A percentile compares a stretch with the other conserved stretches of the same genome.
phyloP scores from a whole-genome alignment of 2,113 vertebrate species.

The Sula dactylatra region DNA sequence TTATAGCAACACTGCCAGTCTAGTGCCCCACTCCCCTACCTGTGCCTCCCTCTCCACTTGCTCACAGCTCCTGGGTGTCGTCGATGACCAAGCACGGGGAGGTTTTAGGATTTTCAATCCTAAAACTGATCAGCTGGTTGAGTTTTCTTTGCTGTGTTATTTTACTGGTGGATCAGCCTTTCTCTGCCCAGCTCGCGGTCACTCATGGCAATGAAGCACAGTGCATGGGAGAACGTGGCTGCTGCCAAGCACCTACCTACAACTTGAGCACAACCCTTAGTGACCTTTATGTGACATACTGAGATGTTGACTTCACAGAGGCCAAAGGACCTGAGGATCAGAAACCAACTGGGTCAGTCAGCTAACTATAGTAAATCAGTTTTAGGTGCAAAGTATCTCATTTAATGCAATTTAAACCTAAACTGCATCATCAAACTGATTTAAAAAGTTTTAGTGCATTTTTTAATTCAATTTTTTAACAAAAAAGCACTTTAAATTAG shows the following conservation, averaged over 20 bases:
- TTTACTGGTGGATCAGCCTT: neutral
- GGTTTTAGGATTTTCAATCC: neutral
- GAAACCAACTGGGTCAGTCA: neutral
- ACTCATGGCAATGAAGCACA: neutral
- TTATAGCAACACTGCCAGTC: neutral
- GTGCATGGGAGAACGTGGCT: fast-evolving
- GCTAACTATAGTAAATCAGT: neutral
- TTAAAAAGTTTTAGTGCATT: neutral
- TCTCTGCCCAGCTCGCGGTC: neutral
- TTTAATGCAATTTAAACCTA: neutral
- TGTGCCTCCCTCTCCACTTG: fast-evolving
- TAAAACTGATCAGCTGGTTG: fast-evolving
- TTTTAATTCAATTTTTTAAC: neutral
- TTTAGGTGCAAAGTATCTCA: neutral
- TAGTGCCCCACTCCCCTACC: neutral
- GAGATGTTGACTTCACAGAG: neutral
- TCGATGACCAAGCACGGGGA: fast-evolving
- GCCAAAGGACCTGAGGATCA: neutral
- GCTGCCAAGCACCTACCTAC: neutral
- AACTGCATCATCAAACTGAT: neutral
- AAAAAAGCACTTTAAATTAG: neutral
- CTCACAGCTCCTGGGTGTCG: neutral
- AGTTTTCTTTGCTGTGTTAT: neutral
- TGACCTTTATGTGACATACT: neutral
- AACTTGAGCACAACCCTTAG: neutral